phyloP scores from a whole-genome alignment of 1,140 invertebrate species.

The Drosophila fuyamai region DNA sequence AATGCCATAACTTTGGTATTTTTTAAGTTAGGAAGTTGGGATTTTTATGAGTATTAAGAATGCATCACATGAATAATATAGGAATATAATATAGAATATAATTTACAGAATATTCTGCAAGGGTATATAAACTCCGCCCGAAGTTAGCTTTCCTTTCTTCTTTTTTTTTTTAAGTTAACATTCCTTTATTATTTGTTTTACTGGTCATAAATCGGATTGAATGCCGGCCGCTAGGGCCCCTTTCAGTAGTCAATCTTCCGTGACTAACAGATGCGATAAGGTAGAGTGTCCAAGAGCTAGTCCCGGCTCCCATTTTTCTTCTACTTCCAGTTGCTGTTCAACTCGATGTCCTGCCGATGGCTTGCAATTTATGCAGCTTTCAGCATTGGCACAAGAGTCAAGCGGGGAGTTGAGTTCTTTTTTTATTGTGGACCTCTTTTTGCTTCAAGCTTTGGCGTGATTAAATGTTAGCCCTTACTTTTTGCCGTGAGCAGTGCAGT shows the following conservation, averaged over 20 bases:
- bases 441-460: slow-evolving; percentile 40
- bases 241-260: slow-evolving; percentile 15
- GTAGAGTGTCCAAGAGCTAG: neutral
- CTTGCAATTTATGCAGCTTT: slow-evolving; percentile 67
- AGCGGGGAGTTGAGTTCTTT: slow-evolving; percentile 18
- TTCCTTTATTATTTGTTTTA: neutral
- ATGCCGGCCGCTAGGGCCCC: neutral
- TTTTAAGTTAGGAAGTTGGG: no score
- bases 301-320: no score
- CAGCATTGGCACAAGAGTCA: slow-evolving; percentile 31
- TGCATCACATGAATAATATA: no score
- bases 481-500: slow-evolving; percentile 31
- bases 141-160: no score
- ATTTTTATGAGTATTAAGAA: no score
- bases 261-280: slow-evolving; percentile 37
- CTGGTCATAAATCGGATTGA: slow-evolving; percentile 13
- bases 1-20: no score
- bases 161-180: no score
- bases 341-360: slow-evolving; percentile 21
- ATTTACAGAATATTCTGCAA: no score
- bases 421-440: neutral
- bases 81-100: no score
- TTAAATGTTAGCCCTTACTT: slow-evolving; percentile 59
- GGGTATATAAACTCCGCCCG: no score
- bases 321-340: neutral